Evolutionary conservation across 2,888 invertebrate species (phyloP), one percentile per base, ranked within the genome.

Genomic region (Vanessa cardui): DNA sequence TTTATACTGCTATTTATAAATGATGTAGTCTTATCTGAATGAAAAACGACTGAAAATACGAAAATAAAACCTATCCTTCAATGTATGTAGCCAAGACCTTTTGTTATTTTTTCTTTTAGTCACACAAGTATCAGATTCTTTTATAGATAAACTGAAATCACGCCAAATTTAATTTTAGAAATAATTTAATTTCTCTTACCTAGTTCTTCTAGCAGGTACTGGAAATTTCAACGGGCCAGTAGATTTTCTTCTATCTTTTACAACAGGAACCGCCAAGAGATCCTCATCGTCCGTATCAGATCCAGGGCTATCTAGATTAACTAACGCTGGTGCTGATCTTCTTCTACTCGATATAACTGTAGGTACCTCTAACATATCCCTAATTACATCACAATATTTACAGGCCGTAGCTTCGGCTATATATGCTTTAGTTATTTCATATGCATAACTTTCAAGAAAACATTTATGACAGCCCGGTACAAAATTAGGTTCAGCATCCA

Each of bases 271-370:
- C 72, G 91, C 85, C 66, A 94, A 86, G 20, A 87, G 77, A 31
- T 87, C 85, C 39, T 90, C 92, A 15, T 90, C 90, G 15, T 91
- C 92, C 16, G 89, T 85, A 66, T 89, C 90, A 0, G 92, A 87
- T 18, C 90, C 90, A 58, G 89, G 86, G 72, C 90, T 90, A 6
- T 90, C 90, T 52, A 91, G 74, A 64, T 93, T 90, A 45, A 93
- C 84, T 45, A 94, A 79, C n/a, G 94, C 93, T 0, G 94, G 94
- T 1, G 94, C 94, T 0, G 94, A 95, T 78, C 88, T 87, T 68
- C 94, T 87, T 72, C 94, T 89, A 52, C 90, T 92, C 20, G 90
- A 86, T 12, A 84, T 74, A 58, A 77, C 76, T 70, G 88, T 89
- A 6, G 92, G 88, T 49, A 85, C 82, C 67, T 90, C 91, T 39